These are phyloP conservation scores for Carpatolechia fugitivella DNA, from an alignment of 2,888 invertebrate species.

Conservation along the genomic window DNA sequence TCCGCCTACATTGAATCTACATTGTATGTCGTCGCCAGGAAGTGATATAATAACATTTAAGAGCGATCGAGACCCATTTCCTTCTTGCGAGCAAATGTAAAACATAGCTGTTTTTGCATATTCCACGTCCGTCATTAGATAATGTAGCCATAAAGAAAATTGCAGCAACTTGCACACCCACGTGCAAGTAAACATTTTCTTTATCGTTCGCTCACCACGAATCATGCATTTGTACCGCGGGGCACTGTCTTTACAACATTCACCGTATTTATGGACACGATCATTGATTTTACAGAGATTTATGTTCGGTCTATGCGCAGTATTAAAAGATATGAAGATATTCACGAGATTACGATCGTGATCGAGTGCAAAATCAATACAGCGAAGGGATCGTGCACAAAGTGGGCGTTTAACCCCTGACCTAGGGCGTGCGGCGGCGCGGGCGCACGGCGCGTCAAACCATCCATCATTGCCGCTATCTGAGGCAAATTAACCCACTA, in stretches of 20 bases:
- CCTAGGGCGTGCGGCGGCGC: constrained; percentile 57
- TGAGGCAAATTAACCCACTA: constrained; percentile 67
- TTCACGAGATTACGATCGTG: constrained; percentile 53
- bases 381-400: constrained; percentile 66
- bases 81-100: constrained; percentile 34
- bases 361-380: constrained; percentile 72
- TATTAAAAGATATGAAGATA: constrained; percentile 47
- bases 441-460: constrained; percentile 61
- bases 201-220: constrained; percentile 34
- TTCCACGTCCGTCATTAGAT: constrained; percentile 40
- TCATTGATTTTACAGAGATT: constrained; percentile 34
- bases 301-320: constrained; percentile 26
- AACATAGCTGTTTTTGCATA: constrained; percentile 44
- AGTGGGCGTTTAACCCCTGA: constrained; percentile 74
- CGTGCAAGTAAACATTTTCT: constrained; percentile 39
- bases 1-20: constrained; percentile 22
- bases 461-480: constrained; percentile 69
- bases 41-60: constrained; percentile 37
- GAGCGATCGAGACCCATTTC: constrained; percentile 35
- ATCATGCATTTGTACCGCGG: constrained; percentile 36
- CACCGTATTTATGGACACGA: constrained; percentile 34
- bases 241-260: constrained; percentile 34
- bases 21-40: constrained; percentile 32
- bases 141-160: constrained; percentile 54
- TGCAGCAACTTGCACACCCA: constrained; percentile 40